phyloP scores from a whole-genome alignment of 2,888 invertebrate species.

The Caenorhabditis drosophilae region DNA sequence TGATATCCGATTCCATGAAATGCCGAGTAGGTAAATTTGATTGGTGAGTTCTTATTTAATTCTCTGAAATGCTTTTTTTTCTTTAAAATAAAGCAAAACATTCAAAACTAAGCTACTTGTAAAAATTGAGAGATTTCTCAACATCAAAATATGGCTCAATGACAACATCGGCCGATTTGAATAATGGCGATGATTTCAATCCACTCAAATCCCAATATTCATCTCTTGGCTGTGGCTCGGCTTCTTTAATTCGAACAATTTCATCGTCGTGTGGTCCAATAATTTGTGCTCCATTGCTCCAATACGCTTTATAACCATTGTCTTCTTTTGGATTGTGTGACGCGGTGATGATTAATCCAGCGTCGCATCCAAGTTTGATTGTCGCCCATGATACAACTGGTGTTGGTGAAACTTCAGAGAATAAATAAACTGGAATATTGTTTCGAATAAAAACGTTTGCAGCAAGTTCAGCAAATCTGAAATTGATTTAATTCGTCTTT shows the following conservation, averaged over 20 bases:
- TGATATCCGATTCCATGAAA: slow-evolving; percentile 96
- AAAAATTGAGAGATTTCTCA: slow-evolving; percentile 50
- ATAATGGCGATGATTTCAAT: slow-evolving; percentile 74
- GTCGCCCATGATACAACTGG: slow-evolving; percentile 91
- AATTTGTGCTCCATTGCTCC: slow-evolving; percentile 90
- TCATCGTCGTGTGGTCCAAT: slow-evolving; percentile 87
- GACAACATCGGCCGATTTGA: slow-evolving; percentile 73
- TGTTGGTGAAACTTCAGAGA: slow-evolving; percentile 83
- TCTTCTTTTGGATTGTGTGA: slow-evolving; percentile 94
- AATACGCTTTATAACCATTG: slow-evolving; percentile 95
- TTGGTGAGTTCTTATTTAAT: slow-evolving; percentile 67
- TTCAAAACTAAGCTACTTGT: no score
- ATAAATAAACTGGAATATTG: slow-evolving; percentile 82
- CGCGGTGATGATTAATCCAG: slow-evolving; percentile 88
- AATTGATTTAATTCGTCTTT: slow-evolving; percentile 15
- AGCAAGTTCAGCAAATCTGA: slow-evolving; percentile 86
- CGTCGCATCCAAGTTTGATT: slow-evolving; percentile 78
- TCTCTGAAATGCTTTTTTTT: slow-evolving; percentile 39
- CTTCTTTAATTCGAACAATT: slow-evolving; percentile 81
- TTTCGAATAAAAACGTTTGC: slow-evolving; percentile 82
- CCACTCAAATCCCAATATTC: slow-evolving; percentile 80
- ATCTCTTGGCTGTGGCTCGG: slow-evolving; percentile 80
- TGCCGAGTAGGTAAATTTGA: slow-evolving; percentile 86
- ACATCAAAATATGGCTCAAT: slow-evolving; percentile 77
- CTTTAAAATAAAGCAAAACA: no score